These are phyloP conservation scores for Pherbina coryleti DNA, from an alignment of 2,888 invertebrate species.

Conservation along the genomic window DNA sequence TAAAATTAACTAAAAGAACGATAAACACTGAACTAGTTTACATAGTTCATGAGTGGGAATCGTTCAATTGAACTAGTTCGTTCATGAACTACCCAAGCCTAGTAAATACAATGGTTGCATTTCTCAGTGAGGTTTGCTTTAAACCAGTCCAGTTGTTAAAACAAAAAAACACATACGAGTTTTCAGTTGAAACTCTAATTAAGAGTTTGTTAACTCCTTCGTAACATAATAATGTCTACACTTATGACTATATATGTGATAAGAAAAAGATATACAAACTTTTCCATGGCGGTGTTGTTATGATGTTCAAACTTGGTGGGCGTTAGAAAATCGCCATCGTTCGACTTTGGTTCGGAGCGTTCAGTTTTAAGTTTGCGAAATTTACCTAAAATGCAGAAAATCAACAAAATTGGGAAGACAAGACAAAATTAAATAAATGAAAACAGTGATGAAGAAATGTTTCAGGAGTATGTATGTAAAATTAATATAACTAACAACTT, in stretches of 20 bases:
- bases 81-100: no score
- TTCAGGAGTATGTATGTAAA: not conserved
- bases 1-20: no score
- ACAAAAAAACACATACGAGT: no score
- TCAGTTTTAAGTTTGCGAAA: constrained; percentile 66
- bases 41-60: no score
- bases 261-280: constrained; percentile 59
- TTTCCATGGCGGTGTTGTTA: constrained; percentile 81
- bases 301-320: constrained; percentile 81
- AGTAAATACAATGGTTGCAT: no score
- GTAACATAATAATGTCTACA: no score
- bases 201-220: no score
- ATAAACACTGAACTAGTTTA: no score
- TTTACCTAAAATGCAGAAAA: constrained; percentile 53
- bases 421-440: not conserved
- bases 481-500: not conserved
- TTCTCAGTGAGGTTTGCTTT: no score
- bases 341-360: constrained; percentile 55
- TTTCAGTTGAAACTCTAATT: no score
- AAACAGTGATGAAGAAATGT: not conserved
- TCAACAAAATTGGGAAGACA: constrained; percentile 7
- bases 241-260: not conserved
- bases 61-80: no score
- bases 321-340: constrained; percentile 68
- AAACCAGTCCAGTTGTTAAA: no score